Conservation (phyloP, 2,113 vertebrate species). For the Natator depressus region DNA sequence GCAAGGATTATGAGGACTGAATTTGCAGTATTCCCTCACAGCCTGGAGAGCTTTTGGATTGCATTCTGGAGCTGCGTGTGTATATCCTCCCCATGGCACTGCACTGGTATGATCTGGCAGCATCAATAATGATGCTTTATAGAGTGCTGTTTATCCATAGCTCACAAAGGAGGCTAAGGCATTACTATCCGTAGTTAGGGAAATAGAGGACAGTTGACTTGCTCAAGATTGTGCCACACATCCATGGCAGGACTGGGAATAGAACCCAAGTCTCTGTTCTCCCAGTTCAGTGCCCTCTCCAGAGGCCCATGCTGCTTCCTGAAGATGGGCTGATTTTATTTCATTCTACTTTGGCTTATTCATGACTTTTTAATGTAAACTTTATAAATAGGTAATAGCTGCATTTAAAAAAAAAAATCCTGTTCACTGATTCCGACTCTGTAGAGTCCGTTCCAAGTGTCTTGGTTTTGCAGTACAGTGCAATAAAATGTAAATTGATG, state of each 20-base stretch:
- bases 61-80: not conserved
- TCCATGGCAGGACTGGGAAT: fast-evolving
- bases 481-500: not conserved
- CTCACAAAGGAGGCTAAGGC: not conserved
- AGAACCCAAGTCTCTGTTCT: not conserved
- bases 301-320: fast-evolving
- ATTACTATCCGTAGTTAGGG: not conserved
- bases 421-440: not conserved
- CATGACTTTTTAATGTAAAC: not conserved
- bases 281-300: fast-evolving
- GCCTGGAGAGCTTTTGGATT: not conserved
- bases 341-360: not conserved
- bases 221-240: not conserved
- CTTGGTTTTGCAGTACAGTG: fast-evolving
- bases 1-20: not conserved
- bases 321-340: not conserved
- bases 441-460: not conserved
- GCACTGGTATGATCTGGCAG: not conserved
- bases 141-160: not conserved
- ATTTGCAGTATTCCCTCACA: not conserved
- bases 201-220: not conserved
- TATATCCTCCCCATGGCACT: not conserved
- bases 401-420: not conserved
- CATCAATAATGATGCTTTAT: not conserved
- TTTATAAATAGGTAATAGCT: not conserved